These are phyloP conservation scores for Rhogogaster chlorosoma DNA, from an alignment of 2,888 invertebrate species.

Conservation along the genomic window DNA sequence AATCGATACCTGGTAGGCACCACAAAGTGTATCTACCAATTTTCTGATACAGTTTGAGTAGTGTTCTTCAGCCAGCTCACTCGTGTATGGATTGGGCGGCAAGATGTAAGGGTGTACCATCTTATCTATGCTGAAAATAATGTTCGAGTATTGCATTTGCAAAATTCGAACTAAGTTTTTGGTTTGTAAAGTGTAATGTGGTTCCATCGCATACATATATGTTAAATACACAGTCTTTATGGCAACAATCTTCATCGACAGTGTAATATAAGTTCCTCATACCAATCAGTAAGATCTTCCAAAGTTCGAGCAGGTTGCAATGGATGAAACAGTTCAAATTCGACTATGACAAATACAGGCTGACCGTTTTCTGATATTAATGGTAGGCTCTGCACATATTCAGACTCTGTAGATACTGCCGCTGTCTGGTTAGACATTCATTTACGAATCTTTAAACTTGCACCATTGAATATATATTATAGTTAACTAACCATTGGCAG, in stretches of 20 bases:
- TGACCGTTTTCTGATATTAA: slow-evolving; percentile 60
- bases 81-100: slow-evolving; percentile 53
- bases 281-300: slow-evolving; percentile 59
- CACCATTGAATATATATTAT: background rate
- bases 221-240: background rate
- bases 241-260: background rate
- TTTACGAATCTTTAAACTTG: background rate
- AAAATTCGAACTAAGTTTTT: background rate
- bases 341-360: slow-evolving; percentile 67
- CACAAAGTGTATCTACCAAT: slow-evolving; percentile 62
- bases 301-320: slow-evolving; percentile 57
- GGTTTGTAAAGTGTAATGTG: background rate
- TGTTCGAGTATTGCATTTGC: background rate
- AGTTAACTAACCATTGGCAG: slow-evolving; percentile 39
- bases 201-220: background rate
- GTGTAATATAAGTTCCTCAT: slow-evolving; percentile 31
- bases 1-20: slow-evolving; percentile 65
- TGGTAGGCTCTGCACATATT: slow-evolving; percentile 51
- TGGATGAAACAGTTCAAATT: slow-evolving; percentile 65
- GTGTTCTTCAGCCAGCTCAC: slow-evolving; percentile 65
- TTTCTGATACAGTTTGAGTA: slow-evolving; percentile 63
- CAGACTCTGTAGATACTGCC: slow-evolving; percentile 12
- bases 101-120: slow-evolving; percentile 24
- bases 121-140: slow-evolving; percentile 31
- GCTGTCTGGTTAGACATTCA: slow-evolving; percentile 17